phyloP scores from a whole-genome alignment of 2,888 invertebrate species.

The Brachyptera risi region DNA sequence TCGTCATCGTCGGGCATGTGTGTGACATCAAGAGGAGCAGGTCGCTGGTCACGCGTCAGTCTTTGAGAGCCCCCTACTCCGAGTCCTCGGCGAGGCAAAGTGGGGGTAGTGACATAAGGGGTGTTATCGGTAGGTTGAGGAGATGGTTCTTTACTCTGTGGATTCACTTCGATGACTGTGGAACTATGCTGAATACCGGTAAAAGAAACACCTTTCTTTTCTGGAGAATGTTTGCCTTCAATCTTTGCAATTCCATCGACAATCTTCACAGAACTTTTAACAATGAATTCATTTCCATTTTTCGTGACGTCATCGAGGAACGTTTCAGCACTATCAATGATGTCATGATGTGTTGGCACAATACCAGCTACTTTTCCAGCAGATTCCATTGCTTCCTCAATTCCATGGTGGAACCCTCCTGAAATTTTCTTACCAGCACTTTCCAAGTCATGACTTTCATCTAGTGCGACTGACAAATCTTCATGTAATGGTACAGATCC shows the following conservation, averaged over 20 bases:
- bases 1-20: conserved; percentile 39
- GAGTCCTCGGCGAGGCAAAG: conserved; percentile 39
- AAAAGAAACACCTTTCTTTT: conserved; percentile 22
- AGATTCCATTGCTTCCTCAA: neutral
- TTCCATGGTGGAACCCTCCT: neutral
- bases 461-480: neutral
- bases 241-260: neutral
- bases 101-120: conserved; percentile 42
- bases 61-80: conserved; percentile 42
- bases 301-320: neutral
- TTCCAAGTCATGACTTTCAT: neutral
- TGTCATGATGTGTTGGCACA: neutral
- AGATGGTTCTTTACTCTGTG: neutral
- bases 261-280: neutral
- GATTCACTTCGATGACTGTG: conserved; percentile 10
- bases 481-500: neutral
- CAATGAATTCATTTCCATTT: neutral
- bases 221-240: neutral
- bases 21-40: conserved; percentile 43
- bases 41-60: conserved; percentile 41
- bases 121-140: conserved; percentile 23
- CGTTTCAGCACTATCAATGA: neutral
- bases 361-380: neutral
- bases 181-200: conserved; percentile 22
- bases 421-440: too few relatives aligned